These are phyloP conservation scores for Conus ventricosus DNA, from an alignment of 1,140 invertebrate species.

Conservation along the genomic window DNA sequence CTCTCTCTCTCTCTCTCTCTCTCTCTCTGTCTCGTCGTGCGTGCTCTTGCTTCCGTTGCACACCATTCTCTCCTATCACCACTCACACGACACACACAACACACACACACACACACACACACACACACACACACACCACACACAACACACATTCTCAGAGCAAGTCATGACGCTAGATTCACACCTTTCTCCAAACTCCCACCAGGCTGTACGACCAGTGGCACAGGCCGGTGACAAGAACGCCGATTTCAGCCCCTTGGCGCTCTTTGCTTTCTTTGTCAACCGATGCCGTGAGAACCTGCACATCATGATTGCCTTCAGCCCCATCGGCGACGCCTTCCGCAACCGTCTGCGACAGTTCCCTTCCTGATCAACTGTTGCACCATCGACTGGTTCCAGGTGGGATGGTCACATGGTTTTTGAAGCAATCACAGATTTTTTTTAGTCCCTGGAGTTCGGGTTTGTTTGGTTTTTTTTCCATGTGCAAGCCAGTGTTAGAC, in stretches of 20 bases:
- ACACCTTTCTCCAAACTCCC: neutral
- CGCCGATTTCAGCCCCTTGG: slow-evolving; percentile 73
- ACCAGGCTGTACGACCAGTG: slow-evolving; percentile 70
- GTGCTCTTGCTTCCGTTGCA: no score
- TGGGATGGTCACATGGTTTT: slow-evolving; percentile 47
- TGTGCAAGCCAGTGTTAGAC: no score
- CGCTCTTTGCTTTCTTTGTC: slow-evolving; percentile 74
- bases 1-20: no score
- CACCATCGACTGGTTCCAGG: slow-evolving; percentile 77
- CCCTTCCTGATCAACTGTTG: slow-evolving; percentile 76
- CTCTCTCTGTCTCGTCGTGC: no score
- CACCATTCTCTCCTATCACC: no score
- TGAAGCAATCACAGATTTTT: neutral
- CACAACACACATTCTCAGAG: no score
- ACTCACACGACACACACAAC: no score
- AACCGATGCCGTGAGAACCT: slow-evolving; percentile 73
- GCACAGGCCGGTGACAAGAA: slow-evolving; percentile 71
- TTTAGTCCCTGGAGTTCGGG: neutral
- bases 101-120: no score
- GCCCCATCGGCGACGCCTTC: slow-evolving; percentile 75
- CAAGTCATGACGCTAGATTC: no score
- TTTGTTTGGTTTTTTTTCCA: neutral
- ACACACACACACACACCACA: no score
- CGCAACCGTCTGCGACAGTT: slow-evolving; percentile 74
- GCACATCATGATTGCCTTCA: slow-evolving; percentile 75